Base-by-base conservation (phyloP, 1,140 invertebrate species). In the Metopolophium dirhodum region DNA sequence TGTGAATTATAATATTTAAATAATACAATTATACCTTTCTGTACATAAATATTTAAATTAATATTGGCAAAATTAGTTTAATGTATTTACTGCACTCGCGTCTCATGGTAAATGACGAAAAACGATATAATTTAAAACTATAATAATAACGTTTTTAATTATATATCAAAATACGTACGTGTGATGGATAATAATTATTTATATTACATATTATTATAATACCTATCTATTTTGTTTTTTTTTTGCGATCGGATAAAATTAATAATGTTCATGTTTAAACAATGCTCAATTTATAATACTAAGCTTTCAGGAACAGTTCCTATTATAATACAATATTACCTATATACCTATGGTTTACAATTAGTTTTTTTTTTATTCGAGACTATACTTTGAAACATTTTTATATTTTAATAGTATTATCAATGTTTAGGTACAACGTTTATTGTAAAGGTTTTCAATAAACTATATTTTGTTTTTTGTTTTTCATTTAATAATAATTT, bases 361-460 rank as follows among this genome's bases (percentile, higher is more conserved):
- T 77, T n/a, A n/a, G 14, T 7, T 54, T 54, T 22, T 54, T 54
- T 54, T 54, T 23, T 18, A 20, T 4, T n/a, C 0, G 8, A 4
- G 30, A 77, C 30, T 77, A n/a, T n/a, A 77, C 61, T n/a, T n/a
- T 77, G 6, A 77, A 77, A 18, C 3, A 18, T 18, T n/a, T 77
- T 77, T 77, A 7, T 77, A 35, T 77, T 77, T 77, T 77, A 77
- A 77, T 77, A 77, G 4, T 77, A 77, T 77, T n/a, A n/a, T 77
- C n/a, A n/a, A 77, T 77, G 14, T n/a, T 77, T 41, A 41, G 41
- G 41, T n/a, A 77, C 1, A n/a, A n/a, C 11, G 61, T 18, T 77
- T 77, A 77, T 77, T 77, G n/a, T 77, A 77, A 77, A 77, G 14
- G n/a, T 77, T n/a, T n/a, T n/a, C 30, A 77, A 77, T 77, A 77